Percentiles rank a stretch among this genome's conserved stretches.
phyloP scores from a whole-genome alignment of 2,888 invertebrate species.

The Archaeoteleia sp. region DNA sequence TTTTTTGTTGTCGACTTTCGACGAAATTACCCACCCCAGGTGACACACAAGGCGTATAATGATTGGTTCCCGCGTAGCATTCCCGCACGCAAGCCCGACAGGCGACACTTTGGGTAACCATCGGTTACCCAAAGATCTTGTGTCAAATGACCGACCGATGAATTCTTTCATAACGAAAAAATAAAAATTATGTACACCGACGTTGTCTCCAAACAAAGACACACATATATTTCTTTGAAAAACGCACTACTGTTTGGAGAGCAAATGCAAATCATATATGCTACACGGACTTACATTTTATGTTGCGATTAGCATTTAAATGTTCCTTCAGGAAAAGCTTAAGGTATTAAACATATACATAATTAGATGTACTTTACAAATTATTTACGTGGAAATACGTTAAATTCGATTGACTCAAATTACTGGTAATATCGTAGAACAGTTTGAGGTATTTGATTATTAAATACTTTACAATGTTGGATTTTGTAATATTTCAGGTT shows the following conservation, averaged over 20 bases:
- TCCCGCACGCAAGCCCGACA: slow-evolving; percentile 73
- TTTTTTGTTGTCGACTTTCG: slow-evolving; percentile 59
- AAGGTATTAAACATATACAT: slow-evolving; percentile 19
- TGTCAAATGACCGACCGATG: slow-evolving; percentile 47
- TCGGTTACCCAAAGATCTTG: slow-evolving; percentile 61
- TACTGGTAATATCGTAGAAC: too few relatives aligned
- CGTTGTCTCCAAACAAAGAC: slow-evolving; percentile 42
- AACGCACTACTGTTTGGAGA: slow-evolving; percentile 43
- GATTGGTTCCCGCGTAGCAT: slow-evolving; percentile 65
- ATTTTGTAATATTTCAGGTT: too few relatives aligned
- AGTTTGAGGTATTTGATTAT: too few relatives aligned
- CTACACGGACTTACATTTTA: slow-evolving; percentile 38
- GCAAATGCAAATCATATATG: slow-evolving; percentile 32
- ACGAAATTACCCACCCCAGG: slow-evolving; percentile 70
- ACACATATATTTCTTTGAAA: slow-evolving; percentile 42
- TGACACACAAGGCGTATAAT: slow-evolving; percentile 70
- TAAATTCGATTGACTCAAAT: too few relatives aligned
- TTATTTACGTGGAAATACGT: too few relatives aligned
- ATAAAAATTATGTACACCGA: slow-evolving; percentile 21
- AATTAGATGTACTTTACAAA: too few relatives aligned
- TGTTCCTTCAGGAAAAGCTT: slow-evolving; percentile 10
- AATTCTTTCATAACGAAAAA: slow-evolving; percentile 29
- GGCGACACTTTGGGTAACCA: slow-evolving; percentile 74
- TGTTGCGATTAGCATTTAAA: slow-evolving; percentile 30
- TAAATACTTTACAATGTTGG: too few relatives aligned